phyloP scores from a whole-genome alignment of 1,140 invertebrate species.

The Aricia agestis region DNA sequence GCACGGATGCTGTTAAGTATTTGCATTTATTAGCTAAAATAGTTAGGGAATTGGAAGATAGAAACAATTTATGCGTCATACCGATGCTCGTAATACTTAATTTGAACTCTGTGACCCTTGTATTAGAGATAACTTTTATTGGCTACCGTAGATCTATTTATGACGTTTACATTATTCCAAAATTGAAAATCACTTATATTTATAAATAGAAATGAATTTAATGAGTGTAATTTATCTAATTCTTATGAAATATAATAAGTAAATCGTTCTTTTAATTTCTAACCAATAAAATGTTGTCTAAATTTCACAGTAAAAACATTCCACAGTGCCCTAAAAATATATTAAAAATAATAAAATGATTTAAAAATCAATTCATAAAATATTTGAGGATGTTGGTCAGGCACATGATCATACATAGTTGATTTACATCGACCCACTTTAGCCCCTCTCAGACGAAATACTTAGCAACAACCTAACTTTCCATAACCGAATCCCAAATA shows the following conservation, averaged over 20 bases:
- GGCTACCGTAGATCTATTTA: no score
- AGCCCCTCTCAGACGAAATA: conserved; percentile 6
- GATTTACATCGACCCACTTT: not conserved
- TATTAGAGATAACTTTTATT: not conserved
- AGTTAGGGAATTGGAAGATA: conserved; percentile 4
- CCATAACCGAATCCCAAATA: conserved; percentile 18
- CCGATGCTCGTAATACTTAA: not conserved
- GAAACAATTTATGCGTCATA: not conserved
- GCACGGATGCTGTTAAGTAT: conserved; percentile 13
- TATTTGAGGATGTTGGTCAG: not conserved
- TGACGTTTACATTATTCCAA: no score
- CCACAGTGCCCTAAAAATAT: no score
- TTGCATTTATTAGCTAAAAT: conserved; percentile 17
- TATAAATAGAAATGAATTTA: no score
- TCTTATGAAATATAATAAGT: no score
- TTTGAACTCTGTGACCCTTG: not conserved
- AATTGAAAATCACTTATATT: no score
- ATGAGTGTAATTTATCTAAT: no score
- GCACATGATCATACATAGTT: not conserved
- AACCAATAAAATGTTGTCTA: no score
- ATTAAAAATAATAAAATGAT: no score
- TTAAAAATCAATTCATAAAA: no score
- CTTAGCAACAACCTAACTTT: conserved; percentile 16
- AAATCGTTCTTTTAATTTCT: no score
- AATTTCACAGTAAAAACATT: no score